These are phyloP conservation scores for Cichladusa arquata DNA, from an alignment of 2,113 vertebrate species.

Conservation along the genomic window DNA sequence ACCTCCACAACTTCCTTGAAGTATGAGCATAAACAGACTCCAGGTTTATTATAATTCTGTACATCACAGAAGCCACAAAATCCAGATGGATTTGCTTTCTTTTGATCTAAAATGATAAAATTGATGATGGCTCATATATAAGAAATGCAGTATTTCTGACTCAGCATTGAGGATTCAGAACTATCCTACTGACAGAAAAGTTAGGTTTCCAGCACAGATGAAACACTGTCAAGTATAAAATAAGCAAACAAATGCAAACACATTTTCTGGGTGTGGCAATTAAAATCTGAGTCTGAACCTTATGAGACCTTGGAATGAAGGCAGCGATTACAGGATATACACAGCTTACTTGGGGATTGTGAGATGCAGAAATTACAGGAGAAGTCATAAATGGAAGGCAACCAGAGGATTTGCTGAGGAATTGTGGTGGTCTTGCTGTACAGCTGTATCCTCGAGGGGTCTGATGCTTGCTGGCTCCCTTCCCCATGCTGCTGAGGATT, in stretches of 20 bases:
- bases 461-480: not conserved
- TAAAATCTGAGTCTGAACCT: not conserved
- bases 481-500: not conserved
- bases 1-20: not conserved
- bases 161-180: not conserved
- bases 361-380: not conserved
- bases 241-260: not conserved
- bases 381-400: not conserved
- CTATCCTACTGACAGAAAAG: not conserved
- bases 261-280: not conserved
- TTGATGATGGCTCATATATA: not conserved
- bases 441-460: not conserved
- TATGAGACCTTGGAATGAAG: not conserved
- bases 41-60: not conserved
- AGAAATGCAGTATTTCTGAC: not conserved
- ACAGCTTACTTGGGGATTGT: not conserved
- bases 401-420: not conserved
- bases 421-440: not conserved
- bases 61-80: not conserved
- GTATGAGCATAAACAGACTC: not conserved
- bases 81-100: not conserved
- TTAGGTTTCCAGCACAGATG: not conserved
- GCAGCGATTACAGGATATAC: not conserved
- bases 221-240: not conserved
- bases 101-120: constrained; percentile 22